Base-by-base conservation (phyloP, 2,797 vertebrate genomes). In the Myotis myotis region DNA sequence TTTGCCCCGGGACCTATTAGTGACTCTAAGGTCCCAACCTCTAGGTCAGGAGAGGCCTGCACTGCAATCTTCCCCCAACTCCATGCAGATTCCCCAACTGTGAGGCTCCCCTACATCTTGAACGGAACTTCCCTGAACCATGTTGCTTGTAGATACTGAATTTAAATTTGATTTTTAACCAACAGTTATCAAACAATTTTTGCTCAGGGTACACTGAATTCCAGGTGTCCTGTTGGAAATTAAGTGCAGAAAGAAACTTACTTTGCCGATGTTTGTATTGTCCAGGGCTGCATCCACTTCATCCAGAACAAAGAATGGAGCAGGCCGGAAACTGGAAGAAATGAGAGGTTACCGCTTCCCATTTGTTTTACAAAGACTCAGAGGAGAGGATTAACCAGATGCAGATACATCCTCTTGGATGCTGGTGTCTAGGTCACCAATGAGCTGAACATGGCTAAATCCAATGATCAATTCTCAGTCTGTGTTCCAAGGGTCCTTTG, bases 261-360 rank as follows among this genome's bases (percentile, higher is more conserved):
- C 99, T 98, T 99, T 99, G 95, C 99, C 97, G 6, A 99, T 99
- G 98, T 99, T 99, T 5, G 99, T 98, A 95, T 99, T 99, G 97
- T 99, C 99, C 98, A 99, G 97, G 57, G 99, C 99, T 83, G 99
- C 99, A 72, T 99, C 99, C 89, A 99, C 99, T 97, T 99, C 99
- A 87, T 99, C 99, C 95, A 99, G 95, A 93, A 99, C 95, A 72
- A 99, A 98, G 97, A 99, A 99, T 0, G 99, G 99, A 85, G 99
- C 99, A 17, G 99, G 99, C 11, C 99, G 98, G 95, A 99, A 99
- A 95, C 99, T 99, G 95, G 81, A 89, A 96, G n/a, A 83, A 41
- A 93, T 19, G 5, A 84, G 16, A 72, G 83, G 47, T 36, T 6
- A 28, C 10, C 93, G 41, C 57, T 74, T 72, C 30, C 30, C 60